These are phyloP conservation scores for Orchesellides sinensis DNA, from an alignment of 2,888 invertebrate species.

Conservation along the genomic window DNA sequence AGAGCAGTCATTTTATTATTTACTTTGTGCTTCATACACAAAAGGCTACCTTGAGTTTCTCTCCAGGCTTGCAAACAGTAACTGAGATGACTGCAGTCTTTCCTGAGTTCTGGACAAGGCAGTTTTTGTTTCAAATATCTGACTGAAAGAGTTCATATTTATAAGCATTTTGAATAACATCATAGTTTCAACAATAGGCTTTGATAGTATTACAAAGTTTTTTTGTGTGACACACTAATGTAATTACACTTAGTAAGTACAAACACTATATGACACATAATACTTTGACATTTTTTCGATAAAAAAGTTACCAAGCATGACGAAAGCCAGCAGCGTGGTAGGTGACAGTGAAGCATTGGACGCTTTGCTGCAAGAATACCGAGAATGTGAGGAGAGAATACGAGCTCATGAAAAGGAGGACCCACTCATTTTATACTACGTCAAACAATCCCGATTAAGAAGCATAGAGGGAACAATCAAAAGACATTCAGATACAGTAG, in stretches of 20 bases:
- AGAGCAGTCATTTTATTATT: too few species aligned
- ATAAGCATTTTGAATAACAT: not conserved
- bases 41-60: too few species aligned
- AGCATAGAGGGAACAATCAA: conserved; percentile 65
- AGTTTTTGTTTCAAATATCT: too few species aligned
- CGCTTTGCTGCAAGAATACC: conserved; percentile 65
- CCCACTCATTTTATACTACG: conserved; percentile 72
- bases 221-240: conserved; percentile 16
- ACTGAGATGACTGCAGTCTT: too few species aligned
- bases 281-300: too few species aligned
- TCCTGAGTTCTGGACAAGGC: too few species aligned
- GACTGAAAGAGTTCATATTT: too few species aligned
- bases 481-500: conserved; percentile 54
- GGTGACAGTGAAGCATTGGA: conserved; percentile 48
- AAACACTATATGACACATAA: too few species aligned
- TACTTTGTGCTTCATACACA: too few species aligned
- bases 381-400: conserved; percentile 69
- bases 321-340: too few species aligned
- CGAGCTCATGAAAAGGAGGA: conserved; percentile 68
- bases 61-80: too few species aligned
- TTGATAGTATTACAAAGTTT: not conserved
- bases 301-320: conserved; percentile 54
- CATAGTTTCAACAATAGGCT: not conserved
- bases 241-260: conserved; percentile 36
- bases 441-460: conserved; percentile 71